A percentile compares a stretch with the other conserved stretches of the same genome.
These are phyloP conservation scores for Theonella swinhoei DNA, from an alignment of 37 sponge, comb jelly and placozoan genomes.

Conservation along the genomic window DNA sequence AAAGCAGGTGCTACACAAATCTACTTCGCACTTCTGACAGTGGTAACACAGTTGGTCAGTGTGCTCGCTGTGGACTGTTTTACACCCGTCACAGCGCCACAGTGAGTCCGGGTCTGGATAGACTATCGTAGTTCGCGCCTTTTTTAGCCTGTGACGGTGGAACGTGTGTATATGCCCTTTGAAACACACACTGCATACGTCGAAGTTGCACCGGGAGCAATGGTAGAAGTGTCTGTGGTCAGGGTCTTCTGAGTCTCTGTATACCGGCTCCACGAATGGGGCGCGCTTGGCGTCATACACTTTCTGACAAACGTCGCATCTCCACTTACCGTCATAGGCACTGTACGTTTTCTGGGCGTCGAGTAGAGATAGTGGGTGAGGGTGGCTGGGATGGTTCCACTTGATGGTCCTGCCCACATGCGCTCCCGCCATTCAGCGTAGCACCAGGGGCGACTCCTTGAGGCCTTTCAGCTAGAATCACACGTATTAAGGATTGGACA, in stretches of 20 bases:
- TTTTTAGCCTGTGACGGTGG: constrained; percentile 57
- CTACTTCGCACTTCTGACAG: constrained; percentile 53
- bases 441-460: background rate
- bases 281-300: background rate
- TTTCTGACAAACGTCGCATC: constrained; percentile 34
- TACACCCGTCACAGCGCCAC: constrained; percentile 73
- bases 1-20: constrained; percentile 57
- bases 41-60: constrained; percentile 11
- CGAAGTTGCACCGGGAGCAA: constrained; percentile 46
- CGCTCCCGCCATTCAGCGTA: background rate
- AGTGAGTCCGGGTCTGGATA: constrained; percentile 50
- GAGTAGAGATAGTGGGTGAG: constrained; percentile 7
- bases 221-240: constrained; percentile 27
- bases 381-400: constrained; percentile 33
- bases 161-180: constrained; percentile 45
- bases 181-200: constrained; percentile 50
- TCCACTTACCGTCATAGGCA: constrained; percentile 15
- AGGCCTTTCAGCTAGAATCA: no score
- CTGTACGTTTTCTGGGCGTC: constrained; percentile 5
- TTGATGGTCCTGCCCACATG: background rate
- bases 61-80: constrained; percentile 9
- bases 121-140: constrained; percentile 14
- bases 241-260: background rate
- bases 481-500: no score
- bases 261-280: background rate